Evolutionary conservation across 1,140 invertebrate genomes (phyloP), one percentile per base, ranked within the genome.

Genomic region (Drosophila serrata): DNA sequence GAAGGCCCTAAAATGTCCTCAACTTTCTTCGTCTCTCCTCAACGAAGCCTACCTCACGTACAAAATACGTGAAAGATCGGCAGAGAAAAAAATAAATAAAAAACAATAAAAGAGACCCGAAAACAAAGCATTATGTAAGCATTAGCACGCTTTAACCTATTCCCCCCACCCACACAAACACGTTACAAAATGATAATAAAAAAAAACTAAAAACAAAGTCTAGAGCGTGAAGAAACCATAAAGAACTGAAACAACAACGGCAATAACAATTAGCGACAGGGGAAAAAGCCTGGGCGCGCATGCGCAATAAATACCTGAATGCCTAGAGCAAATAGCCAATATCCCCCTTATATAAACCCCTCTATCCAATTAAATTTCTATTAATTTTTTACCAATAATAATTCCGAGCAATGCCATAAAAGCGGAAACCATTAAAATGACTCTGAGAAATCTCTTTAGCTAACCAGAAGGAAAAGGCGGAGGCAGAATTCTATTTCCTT

Each of bases 371-470:
- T 88, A 88, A 82, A 82, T 88, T 88, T 82, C 67, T 88, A 82
- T 87, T 88, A 87, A 82, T 79, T 90, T 82, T 82, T 63, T 70
- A 61, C 59, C 67, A 80, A 75, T 82, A 67, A 70, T 63, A 72
- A 76, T 63, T 69, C 75, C 37, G 63, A 35, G 68, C 68, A 75
- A 65, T 80, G 46, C 77, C 76, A 88, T 80, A 88, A 77, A 80
- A 88, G 81, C 85, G 84, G 84, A 88, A 88, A 90, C 77, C 80
- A 88, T 88, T 88, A 88, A 90, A 84, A 90, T 85, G 58, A 65
- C 78, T 84, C 53, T 80, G 81, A 37, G 75, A 43, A 72, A 74
- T 75, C 46, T 65, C 49, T 56, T 17, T 17, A 12, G 19, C 58
- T 13, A 39, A 39, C n/a, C 42, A 37, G 19, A 59, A 72, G 68